A percentile compares a stretch with the other conserved stretches of the same genome.
phyloP scores from a whole-genome alignment of 2,113 vertebrate species.

The Meriones unguiculatus region DNA sequence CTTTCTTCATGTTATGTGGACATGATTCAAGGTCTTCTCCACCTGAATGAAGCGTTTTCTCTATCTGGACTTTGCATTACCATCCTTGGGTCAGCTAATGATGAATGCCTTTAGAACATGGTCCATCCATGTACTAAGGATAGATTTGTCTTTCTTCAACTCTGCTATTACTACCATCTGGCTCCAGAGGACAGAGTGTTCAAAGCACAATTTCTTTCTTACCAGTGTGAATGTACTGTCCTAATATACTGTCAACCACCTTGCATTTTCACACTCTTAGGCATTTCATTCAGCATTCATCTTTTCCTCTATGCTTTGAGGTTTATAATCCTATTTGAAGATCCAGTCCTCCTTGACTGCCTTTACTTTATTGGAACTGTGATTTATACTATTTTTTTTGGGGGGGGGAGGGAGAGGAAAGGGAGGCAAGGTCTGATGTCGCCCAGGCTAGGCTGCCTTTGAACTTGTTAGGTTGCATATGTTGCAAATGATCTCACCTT shows the following conservation, averaged over 20 bases:
- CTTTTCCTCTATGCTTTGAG: neutral
- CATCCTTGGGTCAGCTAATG: neutral
- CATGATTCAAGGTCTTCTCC: neutral
- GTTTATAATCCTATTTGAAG: conserved; percentile 3
- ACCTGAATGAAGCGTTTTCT: neutral
- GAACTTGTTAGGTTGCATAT: neutral
- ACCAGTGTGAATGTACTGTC: neutral
- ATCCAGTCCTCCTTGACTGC: neutral
- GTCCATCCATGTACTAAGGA: fast-evolving
- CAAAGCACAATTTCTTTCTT: neutral
- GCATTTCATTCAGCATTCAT: neutral
- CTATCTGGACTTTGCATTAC: neutral
- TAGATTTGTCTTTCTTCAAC: neutral
- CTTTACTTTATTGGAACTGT: conserved; percentile 20
- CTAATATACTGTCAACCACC: neutral
- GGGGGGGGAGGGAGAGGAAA: neutral
- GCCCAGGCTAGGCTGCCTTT: neutral
- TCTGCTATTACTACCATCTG: neutral
- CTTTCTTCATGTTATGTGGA: neutral
- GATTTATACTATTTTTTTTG: neutral
- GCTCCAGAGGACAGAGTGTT: neutral
- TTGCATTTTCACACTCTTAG: neutral
- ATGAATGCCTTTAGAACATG: neutral
- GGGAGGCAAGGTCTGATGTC: neutral
- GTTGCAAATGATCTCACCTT: neutral